These are phyloP conservation scores for Caligus rogercresseyi DNA, from an alignment of 1,140 invertebrate genomes.

Conservation along the genomic window DNA sequence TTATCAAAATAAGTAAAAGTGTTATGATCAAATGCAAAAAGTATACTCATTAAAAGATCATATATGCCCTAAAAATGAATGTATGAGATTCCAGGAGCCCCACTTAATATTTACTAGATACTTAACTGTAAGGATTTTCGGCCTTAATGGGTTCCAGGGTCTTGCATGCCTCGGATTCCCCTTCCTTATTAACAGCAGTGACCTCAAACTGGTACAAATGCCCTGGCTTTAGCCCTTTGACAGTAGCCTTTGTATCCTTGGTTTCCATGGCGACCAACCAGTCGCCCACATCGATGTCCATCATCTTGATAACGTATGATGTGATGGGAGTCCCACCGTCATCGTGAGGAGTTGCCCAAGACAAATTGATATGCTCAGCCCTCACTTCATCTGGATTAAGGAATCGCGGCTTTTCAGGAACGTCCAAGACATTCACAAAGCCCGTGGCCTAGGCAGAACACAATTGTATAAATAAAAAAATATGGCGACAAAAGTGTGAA, in stretches of 20 bases:
- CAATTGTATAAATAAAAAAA: conserved; percentile 1
- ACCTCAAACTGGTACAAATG: conserved; percentile 98
- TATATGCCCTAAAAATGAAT: too few species aligned
- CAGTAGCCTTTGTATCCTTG: conserved; percentile 57
- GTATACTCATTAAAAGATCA: too few species aligned
- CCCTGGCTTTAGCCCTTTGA: conserved; percentile 82
- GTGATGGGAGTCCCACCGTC: conserved; percentile 78
- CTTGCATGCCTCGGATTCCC: conserved; percentile 83
- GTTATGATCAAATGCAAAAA: too few species aligned
- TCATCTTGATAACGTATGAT: conserved; percentile 92
- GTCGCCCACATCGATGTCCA: conserved; percentile 75
- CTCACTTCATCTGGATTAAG: conserved; percentile 50
- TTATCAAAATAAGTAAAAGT: too few species aligned
- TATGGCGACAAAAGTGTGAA: too few species aligned
- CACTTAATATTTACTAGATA: too few species aligned
- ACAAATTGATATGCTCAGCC: conserved; percentile 73
- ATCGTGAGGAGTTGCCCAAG: conserved; percentile 87
- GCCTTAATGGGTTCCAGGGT: conserved; percentile 69
- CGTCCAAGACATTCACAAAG: conserved; percentile 19
- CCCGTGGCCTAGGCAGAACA: conserved; percentile 5
- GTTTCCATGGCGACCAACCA: conserved; percentile 73
- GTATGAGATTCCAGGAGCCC: too few species aligned
- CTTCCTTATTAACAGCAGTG: conserved; percentile 94
- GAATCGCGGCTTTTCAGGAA: conserved; percentile 1
- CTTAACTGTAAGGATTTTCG: conserved; percentile 87